Base-by-base conservation (phyloP, 2,888 invertebrate genomes). In the Machimus rusticus region DNA sequence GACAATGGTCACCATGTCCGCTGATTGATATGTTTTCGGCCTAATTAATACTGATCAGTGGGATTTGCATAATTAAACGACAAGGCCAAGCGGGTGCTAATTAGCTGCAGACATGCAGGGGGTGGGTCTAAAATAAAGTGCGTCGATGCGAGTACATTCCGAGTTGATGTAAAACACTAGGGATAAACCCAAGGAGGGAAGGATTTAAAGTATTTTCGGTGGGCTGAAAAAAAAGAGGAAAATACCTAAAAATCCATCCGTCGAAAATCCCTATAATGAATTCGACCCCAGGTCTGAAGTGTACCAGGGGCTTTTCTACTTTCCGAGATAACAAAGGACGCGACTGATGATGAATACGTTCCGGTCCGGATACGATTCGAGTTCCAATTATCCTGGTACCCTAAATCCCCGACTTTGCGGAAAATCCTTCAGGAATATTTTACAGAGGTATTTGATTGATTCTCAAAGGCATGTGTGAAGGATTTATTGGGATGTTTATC, bases 401-500 rank as follows among this genome's bases (percentile, higher is more conserved):
- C 55, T 81, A 66, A 84, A 76, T 76, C 76, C 39, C 34, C 39
- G 76, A 39, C 76, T 76, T 76, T 76, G 31, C 66, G 66, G 66
- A 66, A 66, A 81, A 55, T 81, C 66, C 74, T 84, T 84, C 34
- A 74, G 39, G 74, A 84, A 74, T 74, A 84, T 84, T 84, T 84
- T 84, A 37, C 84, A 66, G 66, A 66, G 84, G 66, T 84, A 66
- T 84, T 84, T 84, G 84, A 84, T 84, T 84, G 84, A 84, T 87
- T 87, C 74, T 57, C 57, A 79, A 87, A 87, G 79, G 66, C 87
- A 81, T 87, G 79, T 87, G 79, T 79, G 87, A 87, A 87, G 87
- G 87, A 87, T 87, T 87, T 87, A 87, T 87, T 81, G 87, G 87
- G 74, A 79, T 87, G 87, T 87, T 87, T 87, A 87, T 87, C 87